phyloP scores from a whole-genome alignment of 1,140 invertebrate species.

The Drosophila busckii region DNA sequence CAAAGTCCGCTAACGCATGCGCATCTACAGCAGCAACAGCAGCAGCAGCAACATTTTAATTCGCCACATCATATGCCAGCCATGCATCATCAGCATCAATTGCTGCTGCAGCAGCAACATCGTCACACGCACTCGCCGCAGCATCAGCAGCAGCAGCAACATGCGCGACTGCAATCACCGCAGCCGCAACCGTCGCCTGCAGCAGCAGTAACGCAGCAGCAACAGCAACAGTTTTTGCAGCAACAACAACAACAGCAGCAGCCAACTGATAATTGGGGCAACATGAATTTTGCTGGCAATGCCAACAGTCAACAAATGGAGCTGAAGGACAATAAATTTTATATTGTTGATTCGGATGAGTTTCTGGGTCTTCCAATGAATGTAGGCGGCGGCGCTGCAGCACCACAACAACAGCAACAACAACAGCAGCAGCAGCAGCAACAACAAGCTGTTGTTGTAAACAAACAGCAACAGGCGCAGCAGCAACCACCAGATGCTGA shows the following conservation, averaged over 20 bases:
- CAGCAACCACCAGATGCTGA: conserved; percentile 62
- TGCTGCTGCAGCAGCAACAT: conserved; percentile 60
- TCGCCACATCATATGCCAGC: conserved; percentile 69
- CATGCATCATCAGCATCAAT: conserved; percentile 70
- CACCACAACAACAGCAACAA: conserved; percentile 60
- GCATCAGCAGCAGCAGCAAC: conserved; percentile 60
- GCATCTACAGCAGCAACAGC: conserved; percentile 46
- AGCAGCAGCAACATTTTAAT: conserved; percentile 57
- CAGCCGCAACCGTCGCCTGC: conserved; percentile 56
- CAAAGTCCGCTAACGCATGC: conserved; percentile 66
- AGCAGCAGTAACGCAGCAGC: conserved; percentile 34
- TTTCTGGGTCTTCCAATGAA: conserved; percentile 77
- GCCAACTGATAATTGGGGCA: conserved; percentile 56
- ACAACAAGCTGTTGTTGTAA: too few species aligned
- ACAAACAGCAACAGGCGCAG: conserved; percentile 46
- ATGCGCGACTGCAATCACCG: conserved; percentile 63
- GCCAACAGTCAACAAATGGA: conserved; percentile 59
- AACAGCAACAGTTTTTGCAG: conserved; percentile 36
- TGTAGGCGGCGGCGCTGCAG: conserved; percentile 51
- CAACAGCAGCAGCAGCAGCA: conserved; percentile 45
- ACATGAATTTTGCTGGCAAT: conserved; percentile 55
- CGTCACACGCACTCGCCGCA: conserved; percentile 63
- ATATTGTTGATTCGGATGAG: conserved; percentile 71
- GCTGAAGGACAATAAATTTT: conserved; percentile 71
- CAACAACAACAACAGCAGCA: conserved; percentile 39